Evolutionary conservation across 2,888 invertebrate genomes (phyloP).

Genomic region (Fragum whitleyi): DNA sequence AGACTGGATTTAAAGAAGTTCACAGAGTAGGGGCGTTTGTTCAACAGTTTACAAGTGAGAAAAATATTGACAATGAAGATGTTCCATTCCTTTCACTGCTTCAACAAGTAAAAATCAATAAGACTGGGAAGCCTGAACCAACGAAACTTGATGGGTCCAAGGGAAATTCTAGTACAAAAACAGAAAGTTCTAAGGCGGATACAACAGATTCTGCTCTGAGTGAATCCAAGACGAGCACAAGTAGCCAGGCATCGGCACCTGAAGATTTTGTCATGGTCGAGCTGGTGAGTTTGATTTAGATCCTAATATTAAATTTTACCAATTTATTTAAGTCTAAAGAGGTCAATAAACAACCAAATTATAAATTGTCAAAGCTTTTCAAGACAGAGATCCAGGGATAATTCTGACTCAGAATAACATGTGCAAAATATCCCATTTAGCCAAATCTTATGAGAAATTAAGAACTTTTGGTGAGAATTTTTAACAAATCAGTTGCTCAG

Average conservation of each 20-base stretch:
- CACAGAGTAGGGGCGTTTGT: constrained; percentile 82
- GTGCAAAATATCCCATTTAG: too few relatives aligned
- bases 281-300: constrained; percentile 87
- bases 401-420: too few relatives aligned
- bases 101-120: constrained; percentile 60
- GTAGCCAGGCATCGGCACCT: constrained; percentile 83
- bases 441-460: too few relatives aligned
- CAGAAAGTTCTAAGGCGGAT: constrained; percentile 56
- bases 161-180: constrained; percentile 50
- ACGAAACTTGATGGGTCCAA: constrained; percentile 42
- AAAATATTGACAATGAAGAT: constrained; percentile 74
- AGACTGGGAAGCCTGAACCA: constrained; percentile 21
- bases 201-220: constrained; percentile 57
- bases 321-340: not conserved
- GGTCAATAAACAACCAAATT: too few relatives aligned
- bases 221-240: constrained; percentile 70
- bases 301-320: not conserved
- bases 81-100: constrained; percentile 82
- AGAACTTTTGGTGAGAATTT: too few relatives aligned
- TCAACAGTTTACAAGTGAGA: constrained; percentile 63
- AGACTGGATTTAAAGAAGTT: constrained; percentile 71
- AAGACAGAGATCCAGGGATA: too few relatives aligned
- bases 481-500: too few relatives aligned
- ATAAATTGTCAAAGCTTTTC: constrained; percentile 49
- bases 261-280: constrained; percentile 91